Evolutionary conservation across 2,888 invertebrate genomes (phyloP).

Genomic region (Petrolisthes cinctipes): DNA sequence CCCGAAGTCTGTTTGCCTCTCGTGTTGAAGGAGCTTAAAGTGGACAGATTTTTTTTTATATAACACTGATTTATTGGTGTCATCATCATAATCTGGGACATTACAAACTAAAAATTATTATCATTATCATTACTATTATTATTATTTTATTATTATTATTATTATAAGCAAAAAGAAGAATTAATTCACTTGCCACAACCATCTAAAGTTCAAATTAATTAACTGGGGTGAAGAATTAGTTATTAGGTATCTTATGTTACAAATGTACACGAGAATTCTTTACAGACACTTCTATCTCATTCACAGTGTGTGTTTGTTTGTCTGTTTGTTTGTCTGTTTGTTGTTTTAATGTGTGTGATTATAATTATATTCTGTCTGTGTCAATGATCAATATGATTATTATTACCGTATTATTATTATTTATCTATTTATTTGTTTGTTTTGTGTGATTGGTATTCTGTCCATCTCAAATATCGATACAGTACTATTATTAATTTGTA

Average conservation of each 20-base stretch:
- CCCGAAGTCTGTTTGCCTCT: too few relatives aligned
- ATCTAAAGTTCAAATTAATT: constrained; percentile 18
- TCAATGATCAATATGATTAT: too few relatives aligned
- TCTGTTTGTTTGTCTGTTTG: too few relatives aligned
- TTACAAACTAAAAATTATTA: constrained; percentile 22
- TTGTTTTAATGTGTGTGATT: too few relatives aligned
- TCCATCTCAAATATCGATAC: too few relatives aligned
- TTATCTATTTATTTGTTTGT: too few relatives aligned
- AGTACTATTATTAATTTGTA: too few relatives aligned
- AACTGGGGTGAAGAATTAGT: neutral
- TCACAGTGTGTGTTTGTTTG: too few relatives aligned
- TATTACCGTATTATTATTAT: too few relatives aligned
- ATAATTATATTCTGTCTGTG: too few relatives aligned
- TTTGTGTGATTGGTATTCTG: too few relatives aligned
- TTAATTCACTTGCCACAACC: constrained; percentile 55
- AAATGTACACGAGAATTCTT: constrained; percentile 58
- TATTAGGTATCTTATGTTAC: constrained; percentile 16
- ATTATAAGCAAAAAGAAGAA: constrained; percentile 13
- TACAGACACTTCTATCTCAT: constrained; percentile 24
- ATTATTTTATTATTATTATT: constrained; percentile 45
- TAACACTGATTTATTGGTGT: constrained; percentile 20
- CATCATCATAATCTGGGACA: constrained; percentile 14
- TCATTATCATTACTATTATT: constrained; percentile 22
- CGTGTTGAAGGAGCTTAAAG: too few relatives aligned
- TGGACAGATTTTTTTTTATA: neutral